These are phyloP conservation scores for Pipra filicauda DNA, from an alignment of 2,113 vertebrate genomes.

Conservation along the genomic window DNA sequence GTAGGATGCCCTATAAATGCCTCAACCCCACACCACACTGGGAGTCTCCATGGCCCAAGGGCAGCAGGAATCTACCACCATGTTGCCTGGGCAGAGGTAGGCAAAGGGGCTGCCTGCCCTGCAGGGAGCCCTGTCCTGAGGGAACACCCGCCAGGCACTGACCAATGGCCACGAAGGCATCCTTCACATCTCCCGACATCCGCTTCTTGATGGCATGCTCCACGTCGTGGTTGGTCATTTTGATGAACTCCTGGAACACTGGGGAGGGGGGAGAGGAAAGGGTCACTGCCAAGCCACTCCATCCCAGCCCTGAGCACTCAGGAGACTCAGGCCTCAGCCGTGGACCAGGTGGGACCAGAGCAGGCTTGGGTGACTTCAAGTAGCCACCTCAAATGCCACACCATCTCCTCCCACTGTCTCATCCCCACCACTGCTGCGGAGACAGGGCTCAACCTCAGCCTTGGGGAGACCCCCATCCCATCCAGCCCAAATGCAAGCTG, in stretches of 20 bases:
- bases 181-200: slow-evolving; percentile 90
- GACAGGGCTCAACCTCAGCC: background rate
- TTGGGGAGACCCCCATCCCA: background rate
- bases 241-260: slow-evolving; percentile 98
- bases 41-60: rapidly evolving
- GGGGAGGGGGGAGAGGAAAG: background rate
- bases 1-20: background rate
- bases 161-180: slow-evolving; percentile 90
- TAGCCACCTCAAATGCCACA: background rate
- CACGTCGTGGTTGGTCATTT: slow-evolving; percentile 90
- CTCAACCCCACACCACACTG: rapidly evolving
- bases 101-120: background rate
- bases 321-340: rapidly evolving
- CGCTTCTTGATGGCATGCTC: slow-evolving; percentile 94
- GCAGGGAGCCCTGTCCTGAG: rapidly evolving
- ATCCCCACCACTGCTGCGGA: background rate
- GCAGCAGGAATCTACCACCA: background rate
- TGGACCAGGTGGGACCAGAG: background rate
- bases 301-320: background rate
- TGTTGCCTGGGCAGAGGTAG: background rate
- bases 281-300: background rate
- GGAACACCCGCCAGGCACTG: background rate
- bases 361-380: background rate
- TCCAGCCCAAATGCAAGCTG: background rate
- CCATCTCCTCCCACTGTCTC: background rate